phyloP scores from a whole-genome alignment of 35 echinoderm and acorn worm species.

The Eucidaris tribuloides region DNA sequence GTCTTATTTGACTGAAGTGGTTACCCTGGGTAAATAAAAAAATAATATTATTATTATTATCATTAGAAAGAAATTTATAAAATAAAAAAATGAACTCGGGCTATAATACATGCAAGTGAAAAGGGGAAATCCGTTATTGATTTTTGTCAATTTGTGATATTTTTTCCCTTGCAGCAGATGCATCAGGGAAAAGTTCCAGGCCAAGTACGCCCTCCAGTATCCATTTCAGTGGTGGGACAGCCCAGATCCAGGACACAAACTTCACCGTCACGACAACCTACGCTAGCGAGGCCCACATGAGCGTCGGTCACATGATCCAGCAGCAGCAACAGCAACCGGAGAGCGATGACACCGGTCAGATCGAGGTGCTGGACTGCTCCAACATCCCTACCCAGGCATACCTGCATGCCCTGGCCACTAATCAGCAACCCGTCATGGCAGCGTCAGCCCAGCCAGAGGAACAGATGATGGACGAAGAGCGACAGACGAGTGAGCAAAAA shows the following conservation, averaged over 20 bases:
- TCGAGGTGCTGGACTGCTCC: background rate
- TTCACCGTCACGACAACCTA: background rate
- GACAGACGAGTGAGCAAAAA: background rate
- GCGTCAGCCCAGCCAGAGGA: no score
- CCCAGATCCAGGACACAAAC: background rate
- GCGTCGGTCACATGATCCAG: background rate
- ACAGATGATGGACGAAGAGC: background rate
- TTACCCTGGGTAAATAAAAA: no score
- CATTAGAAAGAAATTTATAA: no score
- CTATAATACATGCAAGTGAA: no score
- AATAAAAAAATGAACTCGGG: no score
- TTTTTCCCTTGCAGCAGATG: background rate
- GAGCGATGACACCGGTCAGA: background rate
- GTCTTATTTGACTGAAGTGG: no score
- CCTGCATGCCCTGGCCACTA: background rate
- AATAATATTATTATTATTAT: no score
- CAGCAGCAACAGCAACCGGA: constrained; percentile 10
- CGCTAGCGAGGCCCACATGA: constrained; percentile 23
- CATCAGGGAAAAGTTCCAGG: background rate
- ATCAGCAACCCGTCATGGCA: no score
- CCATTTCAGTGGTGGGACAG: background rate
- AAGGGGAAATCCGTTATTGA: no score
- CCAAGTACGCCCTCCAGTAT: background rate
- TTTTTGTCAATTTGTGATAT: no score
- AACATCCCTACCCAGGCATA: background rate